phyloP scores from a whole-genome alignment of 2,797 vertebrate genomes.

The Rallus crepitans region DNA sequence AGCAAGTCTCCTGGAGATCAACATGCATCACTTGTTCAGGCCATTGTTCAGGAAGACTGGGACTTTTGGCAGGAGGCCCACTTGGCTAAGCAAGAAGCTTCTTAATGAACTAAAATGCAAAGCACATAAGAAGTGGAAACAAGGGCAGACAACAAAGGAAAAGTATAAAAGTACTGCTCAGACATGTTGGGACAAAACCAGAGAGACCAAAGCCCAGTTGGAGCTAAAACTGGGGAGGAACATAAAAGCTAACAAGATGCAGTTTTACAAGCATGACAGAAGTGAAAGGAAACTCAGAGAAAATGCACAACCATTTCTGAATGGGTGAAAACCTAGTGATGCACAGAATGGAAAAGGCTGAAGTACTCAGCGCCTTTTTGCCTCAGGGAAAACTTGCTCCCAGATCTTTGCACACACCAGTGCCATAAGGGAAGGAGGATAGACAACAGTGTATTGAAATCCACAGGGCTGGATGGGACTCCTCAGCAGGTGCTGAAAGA shows the following conservation, averaged over 20 bases:
- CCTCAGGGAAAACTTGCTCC: not conserved
- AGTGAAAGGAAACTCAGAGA: constrained; percentile 7
- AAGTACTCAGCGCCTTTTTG: not conserved
- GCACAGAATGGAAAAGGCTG: not conserved
- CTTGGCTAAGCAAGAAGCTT: constrained; percentile 42
- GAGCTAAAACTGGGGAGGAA: not conserved
- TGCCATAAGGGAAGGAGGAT: not conserved
- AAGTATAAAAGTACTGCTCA: constrained; percentile 21
- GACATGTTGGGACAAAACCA: constrained; percentile 18
- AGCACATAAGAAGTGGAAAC: constrained; percentile 34
- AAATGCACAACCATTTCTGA: not conserved
- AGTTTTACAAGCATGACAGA: constrained; percentile 1
- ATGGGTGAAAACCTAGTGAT: not conserved
- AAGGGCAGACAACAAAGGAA: constrained; percentile 10
- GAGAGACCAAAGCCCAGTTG: constrained; percentile 15
- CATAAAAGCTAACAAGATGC: not conserved
- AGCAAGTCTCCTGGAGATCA: constrained; percentile 26
- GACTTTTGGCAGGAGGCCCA: constrained; percentile 46
- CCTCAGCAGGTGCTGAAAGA: not conserved
- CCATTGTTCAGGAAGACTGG: constrained; percentile 37
- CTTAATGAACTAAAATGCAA: constrained; percentile 52
- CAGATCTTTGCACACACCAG: not conserved
- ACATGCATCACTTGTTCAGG: constrained; percentile 12
- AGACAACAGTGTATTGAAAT: not conserved
- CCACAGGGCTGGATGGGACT: not conserved